Percentiles rank a stretch among this genome's conserved stretches.
These are phyloP conservation scores for Epinotia demarniana DNA, from an alignment of 2,888 invertebrate genomes.

Conservation along the genomic window DNA sequence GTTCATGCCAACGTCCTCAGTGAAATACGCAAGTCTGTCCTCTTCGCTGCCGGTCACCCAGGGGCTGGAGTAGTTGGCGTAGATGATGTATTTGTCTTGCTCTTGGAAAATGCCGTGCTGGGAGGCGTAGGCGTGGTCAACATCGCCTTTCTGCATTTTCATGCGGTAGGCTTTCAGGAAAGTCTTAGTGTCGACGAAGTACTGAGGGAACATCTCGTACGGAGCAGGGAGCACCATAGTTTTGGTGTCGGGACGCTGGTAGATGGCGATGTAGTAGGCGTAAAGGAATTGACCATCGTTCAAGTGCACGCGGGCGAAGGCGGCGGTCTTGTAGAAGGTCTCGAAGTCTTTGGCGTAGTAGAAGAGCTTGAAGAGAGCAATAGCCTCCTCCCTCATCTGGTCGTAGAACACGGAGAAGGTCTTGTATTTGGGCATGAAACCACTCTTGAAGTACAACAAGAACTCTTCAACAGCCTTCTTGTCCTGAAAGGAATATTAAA, in stretches of 20 bases:
- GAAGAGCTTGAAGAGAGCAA: conserved; percentile 83
- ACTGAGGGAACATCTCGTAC: conserved; percentile 88
- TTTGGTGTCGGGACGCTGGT: conserved; percentile 84
- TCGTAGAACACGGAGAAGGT: conserved; percentile 82
- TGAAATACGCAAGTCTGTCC: conserved; percentile 87
- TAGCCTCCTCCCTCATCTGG: conserved; percentile 76
- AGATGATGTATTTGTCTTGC: conserved; percentile 75
- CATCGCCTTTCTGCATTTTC: conserved; percentile 70
- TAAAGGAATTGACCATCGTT: conserved; percentile 87
- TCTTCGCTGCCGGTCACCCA: conserved; percentile 82
- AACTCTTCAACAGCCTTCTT: conserved; percentile 76
- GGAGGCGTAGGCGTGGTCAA: conserved; percentile 62
- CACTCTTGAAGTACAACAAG: conserved; percentile 68
- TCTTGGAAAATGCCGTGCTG: conserved; percentile 72
- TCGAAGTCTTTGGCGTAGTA: conserved; percentile 86
- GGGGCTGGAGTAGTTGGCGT: conserved; percentile 85
- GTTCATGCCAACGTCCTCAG: conserved; percentile 88
- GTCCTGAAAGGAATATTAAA: conserved; percentile 65
- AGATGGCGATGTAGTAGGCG: conserved; percentile 83
- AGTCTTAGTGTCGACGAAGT: conserved; percentile 85
- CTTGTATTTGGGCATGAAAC: conserved; percentile 77
- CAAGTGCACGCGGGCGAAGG: conserved; percentile 82
- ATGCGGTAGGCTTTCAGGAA: conserved; percentile 73
- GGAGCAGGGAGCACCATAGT: conserved; percentile 86
- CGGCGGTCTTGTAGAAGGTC: conserved; percentile 85